phyloP scores from a whole-genome alignment of 2,888 invertebrate species.

The Petrolisthes manimaculis region DNA sequence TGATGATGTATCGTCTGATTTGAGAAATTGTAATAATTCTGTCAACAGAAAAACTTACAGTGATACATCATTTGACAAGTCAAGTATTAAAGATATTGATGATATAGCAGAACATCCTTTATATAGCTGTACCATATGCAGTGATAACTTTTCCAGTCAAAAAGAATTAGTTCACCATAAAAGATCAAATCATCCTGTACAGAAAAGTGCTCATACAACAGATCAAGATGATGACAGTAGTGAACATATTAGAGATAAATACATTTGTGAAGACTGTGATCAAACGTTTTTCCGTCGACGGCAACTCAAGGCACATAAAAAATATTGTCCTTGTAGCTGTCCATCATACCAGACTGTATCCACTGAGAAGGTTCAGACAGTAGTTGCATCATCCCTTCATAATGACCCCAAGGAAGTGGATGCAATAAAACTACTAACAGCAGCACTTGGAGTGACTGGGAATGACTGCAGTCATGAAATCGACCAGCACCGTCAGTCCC shows the following conservation, averaged over 20 bases:
- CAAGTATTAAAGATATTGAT: neutral
- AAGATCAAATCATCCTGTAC: slow-evolving; percentile 32
- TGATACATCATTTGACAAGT: neutral
- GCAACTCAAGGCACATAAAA: slow-evolving; percentile 51
- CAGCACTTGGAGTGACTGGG: slow-evolving; percentile 41
- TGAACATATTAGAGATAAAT: slow-evolving; percentile 53
- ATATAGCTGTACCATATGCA: slow-evolving; percentile 34
- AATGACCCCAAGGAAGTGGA: slow-evolving; percentile 42
- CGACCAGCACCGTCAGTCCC: neutral
- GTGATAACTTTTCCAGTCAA: slow-evolving; percentile 20
- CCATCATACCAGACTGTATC: slow-evolving; percentile 24
- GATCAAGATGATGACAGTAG: slow-evolving; percentile 49
- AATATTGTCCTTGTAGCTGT: slow-evolving; percentile 42
- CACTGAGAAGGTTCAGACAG: slow-evolving; percentile 7
- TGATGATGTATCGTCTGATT: neutral
- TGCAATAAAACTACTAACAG: slow-evolving; percentile 51
- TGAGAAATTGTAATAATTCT: neutral
- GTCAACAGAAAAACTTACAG: slow-evolving; percentile 10
- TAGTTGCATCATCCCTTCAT: slow-evolving; percentile 11
- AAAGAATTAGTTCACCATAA: slow-evolving; percentile 37
- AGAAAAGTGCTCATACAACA: neutral
- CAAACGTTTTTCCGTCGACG: slow-evolving; percentile 51
- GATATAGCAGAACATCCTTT: neutral
- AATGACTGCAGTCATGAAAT: neutral
- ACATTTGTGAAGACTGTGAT: slow-evolving; percentile 57